Conservation (phyloP, 30 jellyfish, hydroid and myxozoan genomes). For the Pelagia noctiluca region DNA sequence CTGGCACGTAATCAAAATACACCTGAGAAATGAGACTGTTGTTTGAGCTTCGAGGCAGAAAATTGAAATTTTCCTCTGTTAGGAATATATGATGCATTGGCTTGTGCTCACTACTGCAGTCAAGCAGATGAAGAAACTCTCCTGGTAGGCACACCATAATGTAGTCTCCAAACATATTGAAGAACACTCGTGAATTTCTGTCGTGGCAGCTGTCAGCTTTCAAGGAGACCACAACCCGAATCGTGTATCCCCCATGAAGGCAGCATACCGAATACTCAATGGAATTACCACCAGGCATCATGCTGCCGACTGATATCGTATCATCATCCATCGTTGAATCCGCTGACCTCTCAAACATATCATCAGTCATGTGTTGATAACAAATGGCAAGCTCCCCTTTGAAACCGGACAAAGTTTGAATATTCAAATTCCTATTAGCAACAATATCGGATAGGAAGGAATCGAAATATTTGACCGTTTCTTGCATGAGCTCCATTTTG, state of each 20-base stretch:
- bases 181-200: constrained; percentile 33
- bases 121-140: constrained; percentile 80
- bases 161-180: constrained; percentile 81
- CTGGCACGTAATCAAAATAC: constrained; percentile 63
- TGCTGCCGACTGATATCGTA: constrained; percentile 37
- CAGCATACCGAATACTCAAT: constrained; percentile 75
- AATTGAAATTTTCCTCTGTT: constrained; percentile 42
- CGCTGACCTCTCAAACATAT: constrained; percentile 33
- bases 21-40: constrained; percentile 48
- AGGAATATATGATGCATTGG: constrained; percentile 81
- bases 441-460: constrained; percentile 39
- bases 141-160: constrained; percentile 73
- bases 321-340: constrained; percentile 36
- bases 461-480: constrained; percentile 56
- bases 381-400: constrained; percentile 82
- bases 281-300: constrained; percentile 29
- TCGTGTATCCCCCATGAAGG: constrained; percentile 79
- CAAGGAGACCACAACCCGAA: constrained; percentile 50
- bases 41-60: constrained; percentile 17
- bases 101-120: constrained; percentile 90
- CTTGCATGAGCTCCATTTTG: constrained; percentile 60
- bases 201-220: neutral
- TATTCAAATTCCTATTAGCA: constrained; percentile 58
- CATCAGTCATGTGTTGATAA: constrained; percentile 61
- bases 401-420: constrained; percentile 41